These are phyloP conservation scores for Rhynchomys soricoides DNA, from an alignment of 2,113 vertebrate genomes.

Conservation along the genomic window DNA sequence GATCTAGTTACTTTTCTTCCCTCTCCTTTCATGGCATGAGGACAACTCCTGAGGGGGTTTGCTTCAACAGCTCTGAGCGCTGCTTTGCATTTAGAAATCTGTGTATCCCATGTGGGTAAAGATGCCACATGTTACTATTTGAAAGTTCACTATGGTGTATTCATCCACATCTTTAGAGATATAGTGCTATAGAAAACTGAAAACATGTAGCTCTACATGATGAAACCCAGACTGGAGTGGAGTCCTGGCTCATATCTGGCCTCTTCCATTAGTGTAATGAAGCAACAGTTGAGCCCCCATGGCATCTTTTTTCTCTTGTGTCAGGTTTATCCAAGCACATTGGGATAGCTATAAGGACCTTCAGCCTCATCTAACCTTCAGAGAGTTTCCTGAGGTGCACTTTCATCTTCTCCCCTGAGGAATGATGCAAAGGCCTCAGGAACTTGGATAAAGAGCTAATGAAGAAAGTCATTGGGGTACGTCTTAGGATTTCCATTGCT, in stretches of 20 bases:
- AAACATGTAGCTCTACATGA: background rate
- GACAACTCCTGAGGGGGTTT: background rate
- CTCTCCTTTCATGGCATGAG: background rate
- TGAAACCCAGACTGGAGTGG: background rate
- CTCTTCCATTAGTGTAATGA: background rate
- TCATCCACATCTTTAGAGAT: background rate
- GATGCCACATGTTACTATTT: background rate
- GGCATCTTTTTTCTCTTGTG: fast-evolving
- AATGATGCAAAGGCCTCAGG: background rate
- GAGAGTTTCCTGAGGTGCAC: background rate
- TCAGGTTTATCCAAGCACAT: background rate
- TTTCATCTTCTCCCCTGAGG: background rate
- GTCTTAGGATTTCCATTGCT: too few relatives aligned
- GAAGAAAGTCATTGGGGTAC: background rate
- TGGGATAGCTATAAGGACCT: background rate
- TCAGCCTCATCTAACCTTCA: background rate
- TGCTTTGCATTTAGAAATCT: background rate
- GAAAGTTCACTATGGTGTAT: background rate
- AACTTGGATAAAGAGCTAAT: background rate
- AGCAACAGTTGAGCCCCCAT: fast-evolving
- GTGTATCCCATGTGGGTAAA: background rate
- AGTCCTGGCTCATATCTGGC: background rate
- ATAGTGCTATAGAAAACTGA: background rate
- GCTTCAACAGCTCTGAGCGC: background rate
- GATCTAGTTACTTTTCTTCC: background rate